A percentile compares a stretch with the other conserved stretches of the same genome.
phyloP scores from a whole-genome alignment of 2,113 vertebrate species.

The Pimephales promelas region DNA sequence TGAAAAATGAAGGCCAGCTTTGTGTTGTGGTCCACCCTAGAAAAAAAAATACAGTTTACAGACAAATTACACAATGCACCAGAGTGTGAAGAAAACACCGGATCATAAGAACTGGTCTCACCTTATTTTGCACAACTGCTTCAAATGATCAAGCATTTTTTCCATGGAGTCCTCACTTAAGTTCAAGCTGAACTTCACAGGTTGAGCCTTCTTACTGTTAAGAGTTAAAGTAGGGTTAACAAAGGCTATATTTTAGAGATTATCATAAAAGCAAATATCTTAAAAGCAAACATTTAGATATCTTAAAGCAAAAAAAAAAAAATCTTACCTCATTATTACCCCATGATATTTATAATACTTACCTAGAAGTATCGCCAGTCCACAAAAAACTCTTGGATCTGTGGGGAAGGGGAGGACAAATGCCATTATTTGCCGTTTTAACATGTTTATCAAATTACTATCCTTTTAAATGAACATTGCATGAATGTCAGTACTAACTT shows the following conservation, averaged over 20 bases:
- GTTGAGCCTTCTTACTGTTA: slow-evolving; percentile 15
- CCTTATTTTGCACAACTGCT: slow-evolving; percentile 54
- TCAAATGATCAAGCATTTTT: slow-evolving; percentile 51
- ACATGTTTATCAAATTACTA: not conserved
- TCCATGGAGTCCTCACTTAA: slow-evolving; percentile 56
- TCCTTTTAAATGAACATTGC: not conserved
- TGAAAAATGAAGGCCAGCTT: slow-evolving; percentile 53
- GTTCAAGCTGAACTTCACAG: slow-evolving; percentile 35
- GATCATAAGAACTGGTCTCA: slow-evolving; percentile 6
- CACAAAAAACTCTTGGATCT: slow-evolving; percentile 38
- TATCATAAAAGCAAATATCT: not conserved
- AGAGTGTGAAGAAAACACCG: not conserved
- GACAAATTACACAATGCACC: not conserved
- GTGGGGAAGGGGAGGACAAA: not conserved
- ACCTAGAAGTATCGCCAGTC: slow-evolving; percentile 8
- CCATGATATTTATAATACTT: slow-evolving; percentile 27
- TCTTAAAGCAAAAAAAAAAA: no score
- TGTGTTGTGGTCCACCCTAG: slow-evolving; percentile 52
- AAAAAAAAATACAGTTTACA: not conserved
- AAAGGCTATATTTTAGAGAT: not conserved
- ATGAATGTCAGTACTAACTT: not conserved
- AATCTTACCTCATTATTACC: not conserved
- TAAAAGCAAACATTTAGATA: no score
- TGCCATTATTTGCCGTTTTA: not conserved
- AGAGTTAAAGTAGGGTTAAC: not conserved